Evolutionary conservation across 1,140 invertebrate species (phyloP).

Genomic region (Caerostris darwini): DNA sequence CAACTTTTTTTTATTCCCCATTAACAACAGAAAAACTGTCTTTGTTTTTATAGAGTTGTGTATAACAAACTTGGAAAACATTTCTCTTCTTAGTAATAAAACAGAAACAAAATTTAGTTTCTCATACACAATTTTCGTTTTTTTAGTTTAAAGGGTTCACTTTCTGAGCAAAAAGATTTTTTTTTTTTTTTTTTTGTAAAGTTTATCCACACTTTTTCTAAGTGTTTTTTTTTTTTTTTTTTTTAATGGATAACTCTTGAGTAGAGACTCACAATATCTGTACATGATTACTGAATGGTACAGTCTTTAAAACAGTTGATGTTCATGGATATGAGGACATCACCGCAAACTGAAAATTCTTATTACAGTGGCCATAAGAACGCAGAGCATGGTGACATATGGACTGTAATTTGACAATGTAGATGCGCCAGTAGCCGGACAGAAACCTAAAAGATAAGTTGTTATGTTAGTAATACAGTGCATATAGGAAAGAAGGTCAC

Average conservation of each 20-base stretch:
- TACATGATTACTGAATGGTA: slow-evolving; percentile 1
- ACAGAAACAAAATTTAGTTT: background rate
- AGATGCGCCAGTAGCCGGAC: slow-evolving; percentile 50
- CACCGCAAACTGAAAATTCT: slow-evolving; percentile 46
- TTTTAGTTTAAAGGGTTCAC: slow-evolving; percentile 53
- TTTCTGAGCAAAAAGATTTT: slow-evolving; percentile 74
- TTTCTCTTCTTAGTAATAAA: slow-evolving; percentile 1
- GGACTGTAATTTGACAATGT: background rate
- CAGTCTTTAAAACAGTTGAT: background rate
- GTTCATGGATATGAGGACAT: background rate
- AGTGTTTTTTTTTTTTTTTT: background rate
- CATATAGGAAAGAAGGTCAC: background rate
- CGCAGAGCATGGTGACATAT: background rate
- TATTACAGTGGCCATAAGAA: background rate
- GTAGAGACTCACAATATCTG: background rate
- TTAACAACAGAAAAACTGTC: slow-evolving; percentile 50
- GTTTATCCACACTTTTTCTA: slow-evolving; percentile 16
- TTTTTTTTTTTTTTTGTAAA: background rate
- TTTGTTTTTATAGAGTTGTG: slow-evolving; percentile 1
- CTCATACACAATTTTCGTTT: background rate
- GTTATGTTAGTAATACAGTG: background rate
- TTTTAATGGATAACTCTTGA: background rate
- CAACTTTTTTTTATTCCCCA: background rate
- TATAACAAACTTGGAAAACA: slow-evolving; percentile 8
- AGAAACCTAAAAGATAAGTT: slow-evolving; percentile 54